Conservation (phyloP, 1,140 invertebrate genomes). For the Drosophila nannoptera region DNA sequence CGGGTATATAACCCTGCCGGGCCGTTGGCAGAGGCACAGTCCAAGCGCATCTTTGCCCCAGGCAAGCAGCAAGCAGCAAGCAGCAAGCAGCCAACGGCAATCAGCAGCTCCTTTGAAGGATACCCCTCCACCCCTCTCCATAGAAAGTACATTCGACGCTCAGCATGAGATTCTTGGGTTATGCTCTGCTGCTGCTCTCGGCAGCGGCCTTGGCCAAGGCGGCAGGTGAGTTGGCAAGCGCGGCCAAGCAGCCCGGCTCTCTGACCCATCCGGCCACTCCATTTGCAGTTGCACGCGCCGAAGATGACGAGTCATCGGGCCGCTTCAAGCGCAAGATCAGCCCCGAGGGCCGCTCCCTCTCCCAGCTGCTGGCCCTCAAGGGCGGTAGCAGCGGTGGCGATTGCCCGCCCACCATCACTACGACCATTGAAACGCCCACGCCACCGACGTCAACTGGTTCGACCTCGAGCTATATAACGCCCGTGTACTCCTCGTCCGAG, state of each 20-base stretch:
- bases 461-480: background rate
- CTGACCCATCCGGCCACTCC: background rate
- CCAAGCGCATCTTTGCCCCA: constrained; percentile 53
- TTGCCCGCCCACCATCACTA: background rate
- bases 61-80: constrained; percentile 38
- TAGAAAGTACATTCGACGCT: background rate
- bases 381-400: background rate
- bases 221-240: constrained; percentile 44
- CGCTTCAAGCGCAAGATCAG: constrained; percentile 23
- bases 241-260: background rate
- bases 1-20: constrained; percentile 61
- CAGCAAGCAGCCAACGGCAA: background rate
- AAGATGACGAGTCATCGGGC: constrained; percentile 15
- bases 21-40: constrained; percentile 60
- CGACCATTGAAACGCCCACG: background rate
- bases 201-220: constrained; percentile 44
- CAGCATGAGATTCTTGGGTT: constrained; percentile 54
- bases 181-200: constrained; percentile 42
- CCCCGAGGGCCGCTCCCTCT: constrained; percentile 37
- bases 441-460: background rate
- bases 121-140: background rate
- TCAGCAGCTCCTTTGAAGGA: background rate
- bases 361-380: constrained; percentile 34
- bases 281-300: constrained; percentile 27
- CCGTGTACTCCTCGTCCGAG: background rate